phyloP scores from a whole-genome alignment of 2,113 vertebrate genomes.

The Rutilus rutilus region DNA sequence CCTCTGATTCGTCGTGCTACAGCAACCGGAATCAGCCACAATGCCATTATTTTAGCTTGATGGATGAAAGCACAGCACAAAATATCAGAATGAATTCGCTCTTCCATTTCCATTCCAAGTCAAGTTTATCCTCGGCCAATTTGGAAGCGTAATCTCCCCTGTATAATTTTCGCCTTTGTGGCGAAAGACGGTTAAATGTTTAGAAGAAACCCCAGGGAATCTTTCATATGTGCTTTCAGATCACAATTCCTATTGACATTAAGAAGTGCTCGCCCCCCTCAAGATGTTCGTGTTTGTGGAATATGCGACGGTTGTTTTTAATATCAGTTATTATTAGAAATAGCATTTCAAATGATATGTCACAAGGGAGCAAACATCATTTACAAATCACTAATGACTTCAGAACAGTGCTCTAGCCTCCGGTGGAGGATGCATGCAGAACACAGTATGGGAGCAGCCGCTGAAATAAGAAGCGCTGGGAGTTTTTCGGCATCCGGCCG shows the following conservation, averaged over 20 bases:
- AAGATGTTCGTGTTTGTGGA: slow-evolving; percentile 82
- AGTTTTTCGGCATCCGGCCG: slow-evolving; percentile 45
- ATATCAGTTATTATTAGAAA: slow-evolving; percentile 98
- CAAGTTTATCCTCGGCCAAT: slow-evolving; percentile 41
- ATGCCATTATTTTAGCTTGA: slow-evolving; percentile 41
- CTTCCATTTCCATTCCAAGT: slow-evolving; percentile 28
- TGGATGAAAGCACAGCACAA: slow-evolving; percentile 46
- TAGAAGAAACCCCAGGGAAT: slow-evolving; percentile 85
- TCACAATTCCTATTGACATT: slow-evolving; percentile 85
- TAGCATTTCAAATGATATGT: slow-evolving; percentile 97
- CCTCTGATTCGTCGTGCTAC: slow-evolving; percentile 53
- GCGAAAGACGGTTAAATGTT: slow-evolving; percentile 78
- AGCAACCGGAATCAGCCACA: slow-evolving; percentile 43
- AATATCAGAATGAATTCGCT: slow-evolving; percentile 35
- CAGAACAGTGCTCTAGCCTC: slow-evolving; percentile 94
- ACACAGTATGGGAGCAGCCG: slow-evolving; percentile 77
- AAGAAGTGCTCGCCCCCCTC: slow-evolving; percentile 75
- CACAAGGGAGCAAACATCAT: slow-evolving; percentile 99
- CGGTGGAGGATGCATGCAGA: slow-evolving; percentile 83
- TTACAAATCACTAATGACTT: slow-evolving; percentile 99
- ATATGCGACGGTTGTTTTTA: slow-evolving; percentile 92
- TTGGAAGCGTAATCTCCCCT: slow-evolving; percentile 34
- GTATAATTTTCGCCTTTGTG: slow-evolving; percentile 15
- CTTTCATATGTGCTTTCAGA: slow-evolving; percentile 81
- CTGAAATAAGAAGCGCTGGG: slow-evolving; percentile 67